A percentile compares a stretch with the other conserved stretches of the same genome.
These are phyloP conservation scores for Brachyalestes nurse DNA, from an alignment of 2,797 vertebrate genomes.

Conservation along the genomic window DNA sequence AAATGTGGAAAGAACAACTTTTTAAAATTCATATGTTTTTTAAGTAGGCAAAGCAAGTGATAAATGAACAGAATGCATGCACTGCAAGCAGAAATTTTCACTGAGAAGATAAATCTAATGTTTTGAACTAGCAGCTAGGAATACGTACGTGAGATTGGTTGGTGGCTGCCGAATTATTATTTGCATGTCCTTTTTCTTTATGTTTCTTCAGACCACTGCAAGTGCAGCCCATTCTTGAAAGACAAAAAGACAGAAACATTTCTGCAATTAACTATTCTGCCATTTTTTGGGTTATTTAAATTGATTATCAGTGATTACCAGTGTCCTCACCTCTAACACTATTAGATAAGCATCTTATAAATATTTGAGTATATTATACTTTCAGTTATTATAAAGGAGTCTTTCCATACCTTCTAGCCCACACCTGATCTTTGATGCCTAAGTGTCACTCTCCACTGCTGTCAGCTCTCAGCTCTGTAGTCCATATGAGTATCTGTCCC, in stretches of 20 bases:
- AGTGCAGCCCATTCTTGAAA: slow-evolving; percentile 55
- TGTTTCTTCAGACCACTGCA: slow-evolving; percentile 47
- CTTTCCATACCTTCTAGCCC: slow-evolving; percentile 22
- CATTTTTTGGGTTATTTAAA: not conserved
- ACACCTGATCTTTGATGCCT: slow-evolving; percentile 22
- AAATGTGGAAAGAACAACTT: not conserved
- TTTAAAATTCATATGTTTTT: not conserved
- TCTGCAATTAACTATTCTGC: not conserved
- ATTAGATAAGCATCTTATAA: not conserved
- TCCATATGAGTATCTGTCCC: slow-evolving; percentile 26
- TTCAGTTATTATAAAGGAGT: not conserved
- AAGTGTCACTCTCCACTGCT: slow-evolving; percentile 36
- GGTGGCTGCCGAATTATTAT: slow-evolving; percentile 29
- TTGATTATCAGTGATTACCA: not conserved
- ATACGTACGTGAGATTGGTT: slow-evolving; percentile 43
- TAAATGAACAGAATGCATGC: not conserved
- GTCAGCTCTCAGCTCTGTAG: slow-evolving; percentile 17
- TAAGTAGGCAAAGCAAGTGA: not conserved
- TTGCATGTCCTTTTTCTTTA: slow-evolving; percentile 31
- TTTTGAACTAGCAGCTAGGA: not conserved
- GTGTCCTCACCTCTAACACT: not conserved
- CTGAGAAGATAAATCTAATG: not conserved
- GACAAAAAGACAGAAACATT: not conserved
- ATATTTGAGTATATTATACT: not conserved
- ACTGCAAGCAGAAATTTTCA: not conserved